These are phyloP conservation scores for Germaria angustata DNA, from an alignment of 2,888 invertebrate genomes.

Conservation along the genomic window DNA sequence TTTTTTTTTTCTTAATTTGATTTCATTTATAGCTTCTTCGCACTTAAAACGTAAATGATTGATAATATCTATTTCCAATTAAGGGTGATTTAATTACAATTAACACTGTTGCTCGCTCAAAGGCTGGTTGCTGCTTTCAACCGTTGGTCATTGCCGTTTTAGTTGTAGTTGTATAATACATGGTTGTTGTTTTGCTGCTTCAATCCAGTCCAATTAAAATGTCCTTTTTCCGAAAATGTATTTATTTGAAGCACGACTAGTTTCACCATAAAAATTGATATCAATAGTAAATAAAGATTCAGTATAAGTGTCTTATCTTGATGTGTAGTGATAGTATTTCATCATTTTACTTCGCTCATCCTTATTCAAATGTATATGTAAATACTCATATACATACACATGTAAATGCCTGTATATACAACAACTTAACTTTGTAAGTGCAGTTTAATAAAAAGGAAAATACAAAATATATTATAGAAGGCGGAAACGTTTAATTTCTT, in stretches of 20 bases:
- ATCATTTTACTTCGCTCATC: constrained; percentile 7
- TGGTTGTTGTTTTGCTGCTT: constrained; percentile 4
- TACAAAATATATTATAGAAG: constrained; percentile 44
- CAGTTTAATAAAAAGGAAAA: constrained; percentile 29
- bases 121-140: not conserved
- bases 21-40: constrained; percentile 18
- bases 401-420: not conserved
- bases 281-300: constrained; percentile 24
- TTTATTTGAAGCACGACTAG: not conserved
- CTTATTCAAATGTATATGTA: not conserved
- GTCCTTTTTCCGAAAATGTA: constrained; percentile 15
- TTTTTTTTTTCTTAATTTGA: constrained; percentile 1
- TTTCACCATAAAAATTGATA: constrained; percentile 18
- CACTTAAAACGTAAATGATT: constrained; percentile 1
- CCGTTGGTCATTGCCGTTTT: constrained; percentile 10
- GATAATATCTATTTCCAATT: constrained; percentile 3
- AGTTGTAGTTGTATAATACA: constrained; percentile 32
- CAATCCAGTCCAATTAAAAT: not conserved
- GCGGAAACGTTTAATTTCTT: constrained; percentile 30
- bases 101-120: constrained; percentile 37
- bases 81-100: constrained; percentile 23
- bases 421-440: not conserved
- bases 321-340: constrained; percentile 29
- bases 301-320: not conserved
- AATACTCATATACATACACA: not conserved